Percentiles rank a stretch among this genome's conserved stretches.
Evolutionary conservation across 2,113 vertebrate species (phyloP).

Genomic region (Addax nasomaculatus): DNA sequence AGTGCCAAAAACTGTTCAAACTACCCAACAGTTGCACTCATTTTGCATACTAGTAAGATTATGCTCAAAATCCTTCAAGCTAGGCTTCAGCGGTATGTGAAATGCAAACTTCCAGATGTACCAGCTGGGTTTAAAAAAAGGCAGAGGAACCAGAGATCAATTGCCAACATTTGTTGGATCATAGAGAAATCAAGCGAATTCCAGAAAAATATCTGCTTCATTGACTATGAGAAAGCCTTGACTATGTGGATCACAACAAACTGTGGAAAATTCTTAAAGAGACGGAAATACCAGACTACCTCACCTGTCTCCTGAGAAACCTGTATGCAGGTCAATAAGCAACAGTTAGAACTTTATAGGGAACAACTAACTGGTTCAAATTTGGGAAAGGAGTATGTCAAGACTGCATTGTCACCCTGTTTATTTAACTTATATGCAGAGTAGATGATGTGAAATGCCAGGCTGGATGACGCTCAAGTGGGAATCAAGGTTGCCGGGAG

Average conservation of each 20-base stretch:
- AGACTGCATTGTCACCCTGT: not conserved
- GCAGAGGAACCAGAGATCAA: not conserved
- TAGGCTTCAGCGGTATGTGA: not conserved
- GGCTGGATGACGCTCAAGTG: not conserved
- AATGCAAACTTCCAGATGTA: not conserved
- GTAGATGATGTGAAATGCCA: not conserved
- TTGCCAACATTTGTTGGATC: not conserved
- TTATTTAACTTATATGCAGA: not conserved
- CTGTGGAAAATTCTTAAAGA: not conserved
- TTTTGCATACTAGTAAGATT: not conserved
- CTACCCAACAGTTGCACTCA: not conserved
- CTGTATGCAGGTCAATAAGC: not conserved
- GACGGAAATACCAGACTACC: not conserved
- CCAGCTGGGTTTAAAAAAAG: not conserved
- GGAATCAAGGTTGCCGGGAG: not conserved
- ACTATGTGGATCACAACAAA: not conserved
- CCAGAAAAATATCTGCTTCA: not conserved
- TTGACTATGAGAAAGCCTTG: not conserved
- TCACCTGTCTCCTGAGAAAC: not conserved
- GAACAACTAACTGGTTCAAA: not conserved
- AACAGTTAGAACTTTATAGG: not conserved
- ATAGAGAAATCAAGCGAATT: not conserved
- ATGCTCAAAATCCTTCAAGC: not conserved
- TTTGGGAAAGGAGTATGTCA: not conserved
- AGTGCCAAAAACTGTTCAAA: not conserved